Conservation (phyloP, 2,797 vertebrate genomes). For the Enteromius argenteus region DNA sequence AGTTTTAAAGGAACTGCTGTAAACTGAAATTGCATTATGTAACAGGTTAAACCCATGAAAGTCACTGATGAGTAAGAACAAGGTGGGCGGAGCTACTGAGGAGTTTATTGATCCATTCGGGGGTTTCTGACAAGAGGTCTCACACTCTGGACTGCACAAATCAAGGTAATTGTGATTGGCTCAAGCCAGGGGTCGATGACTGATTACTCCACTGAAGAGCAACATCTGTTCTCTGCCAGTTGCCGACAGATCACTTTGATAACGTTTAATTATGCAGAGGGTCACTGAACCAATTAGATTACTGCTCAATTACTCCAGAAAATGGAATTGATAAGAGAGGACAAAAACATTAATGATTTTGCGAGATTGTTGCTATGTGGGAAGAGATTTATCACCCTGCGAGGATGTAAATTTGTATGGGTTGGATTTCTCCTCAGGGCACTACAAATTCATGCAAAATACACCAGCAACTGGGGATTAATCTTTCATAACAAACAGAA, state of each 20-base stretch:
- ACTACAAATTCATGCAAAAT: constrained; percentile 40
- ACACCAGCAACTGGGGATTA: constrained; percentile 15
- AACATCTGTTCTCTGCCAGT: constrained; percentile 65
- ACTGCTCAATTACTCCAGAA: constrained; percentile 59
- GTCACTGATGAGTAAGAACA: constrained; percentile 31
- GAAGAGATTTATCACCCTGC: constrained; percentile 41
- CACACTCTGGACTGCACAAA: constrained; percentile 51
- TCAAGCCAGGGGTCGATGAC: constrained; percentile 60
- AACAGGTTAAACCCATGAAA: constrained; percentile 50
- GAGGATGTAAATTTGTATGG: constrained; percentile 38
- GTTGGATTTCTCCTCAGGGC: constrained; percentile 31
- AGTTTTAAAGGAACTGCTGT: not conserved
- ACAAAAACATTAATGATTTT: constrained; percentile 55
- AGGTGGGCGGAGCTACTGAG: constrained; percentile 36
- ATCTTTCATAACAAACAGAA: constrained; percentile 14
- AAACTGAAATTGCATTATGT: not conserved
- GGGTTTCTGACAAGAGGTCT: constrained; percentile 46
- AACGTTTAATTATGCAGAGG: constrained; percentile 63
- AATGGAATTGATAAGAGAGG: constrained; percentile 56
- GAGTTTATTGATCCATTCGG: constrained; percentile 57
- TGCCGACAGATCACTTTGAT: constrained; percentile 63
- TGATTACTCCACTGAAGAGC: constrained; percentile 63
- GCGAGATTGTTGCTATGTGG: constrained; percentile 24
- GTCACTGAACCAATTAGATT: constrained; percentile 63
- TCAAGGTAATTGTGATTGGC: constrained; percentile 67